Conservation (phyloP, 2,888 invertebrate species). For the Hermodice carunculata region DNA sequence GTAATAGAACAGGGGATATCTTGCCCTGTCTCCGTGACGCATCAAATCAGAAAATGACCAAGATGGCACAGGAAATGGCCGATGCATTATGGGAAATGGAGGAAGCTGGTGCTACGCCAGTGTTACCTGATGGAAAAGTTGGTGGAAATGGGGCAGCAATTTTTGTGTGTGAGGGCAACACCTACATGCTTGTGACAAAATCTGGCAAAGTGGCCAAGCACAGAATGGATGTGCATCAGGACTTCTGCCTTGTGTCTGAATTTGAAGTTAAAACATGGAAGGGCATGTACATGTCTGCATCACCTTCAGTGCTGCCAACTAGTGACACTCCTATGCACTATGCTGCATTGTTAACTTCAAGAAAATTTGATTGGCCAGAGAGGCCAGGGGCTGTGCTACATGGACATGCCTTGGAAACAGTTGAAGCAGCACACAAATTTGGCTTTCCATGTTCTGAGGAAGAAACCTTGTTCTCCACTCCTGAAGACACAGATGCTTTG, state of each 20-base stretch:
- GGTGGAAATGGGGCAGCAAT: slow-evolving; percentile 32
- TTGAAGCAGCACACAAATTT: slow-evolving; percentile 20
- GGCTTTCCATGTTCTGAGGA: slow-evolving; percentile 30
- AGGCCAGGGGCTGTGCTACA: slow-evolving; percentile 25
- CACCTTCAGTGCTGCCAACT: slow-evolving; percentile 24
- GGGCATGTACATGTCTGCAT: slow-evolving; percentile 16
- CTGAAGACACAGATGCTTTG: slow-evolving; percentile 32
- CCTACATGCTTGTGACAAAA: slow-evolving; percentile 33
- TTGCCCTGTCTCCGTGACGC: too few relatives aligned
- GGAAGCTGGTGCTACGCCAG: slow-evolving; percentile 32
- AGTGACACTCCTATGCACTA: slow-evolving; percentile 40
- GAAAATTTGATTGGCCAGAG: slow-evolving; percentile 10
- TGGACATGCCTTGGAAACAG: slow-evolving; percentile 37
- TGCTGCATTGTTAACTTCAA: slow-evolving; percentile 3
- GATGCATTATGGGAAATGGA: slow-evolving; percentile 30
- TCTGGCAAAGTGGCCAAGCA: slow-evolving; percentile 29
- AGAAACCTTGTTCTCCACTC: slow-evolving; percentile 37
- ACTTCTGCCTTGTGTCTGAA: slow-evolving; percentile 30
- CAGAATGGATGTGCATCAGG: slow-evolving; percentile 17
- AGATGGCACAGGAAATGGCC: slow-evolving; percentile 17
- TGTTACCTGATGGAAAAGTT: slow-evolving; percentile 37
- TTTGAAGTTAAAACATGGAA: slow-evolving; percentile 30
- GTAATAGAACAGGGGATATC: too few relatives aligned
- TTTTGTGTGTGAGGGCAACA: background rate
- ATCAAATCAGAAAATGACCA: too few relatives aligned